Base-by-base conservation (phyloP, 2,113 vertebrate genomes). In the Misgurnus anguillicaudatus region DNA sequence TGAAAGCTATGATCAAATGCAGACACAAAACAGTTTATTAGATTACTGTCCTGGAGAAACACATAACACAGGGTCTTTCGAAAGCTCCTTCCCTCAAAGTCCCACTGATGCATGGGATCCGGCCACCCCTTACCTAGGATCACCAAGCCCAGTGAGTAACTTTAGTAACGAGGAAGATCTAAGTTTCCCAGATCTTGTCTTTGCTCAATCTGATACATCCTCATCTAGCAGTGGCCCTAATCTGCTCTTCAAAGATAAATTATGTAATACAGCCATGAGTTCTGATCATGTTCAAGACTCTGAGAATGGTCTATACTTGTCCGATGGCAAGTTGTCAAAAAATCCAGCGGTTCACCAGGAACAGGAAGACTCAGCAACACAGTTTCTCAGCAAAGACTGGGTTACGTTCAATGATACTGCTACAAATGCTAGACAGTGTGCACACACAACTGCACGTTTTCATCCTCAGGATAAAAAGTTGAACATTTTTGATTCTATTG, bases 11-110 rank as follows among this genome's bases (percentile, higher is more conserved):
- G 91, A 93, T 60, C 92, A 93, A 53, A 67, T 82, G 3, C 74
- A 80, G 66, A 84, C 91, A 9, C 93, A 91, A 84, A 91, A 84
- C 78, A 90, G 88, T 17, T 89, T 92, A 0, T 90, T 90, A 0
- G 92, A 92, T 38, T 87, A 93, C 62, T 94, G 91, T 65, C 88
- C 90, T 0, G 84, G 91, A 14, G 91, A 94, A 53, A 89, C 91
- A 8, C 90, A 90, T 14, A 86, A 83, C 53, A 89, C 90, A 0
- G 92, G 91, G 21, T 92, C 93, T 11, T 93, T 94, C 72, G 92
- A 88, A 80, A 93, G 91, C 42, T 91, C 93, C 16, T 91, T 94
- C 62, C 92, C 93, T 11, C 93, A 94, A 80, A 91, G 91, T 80
- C 89, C 93, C 1, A 72, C 91, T 0, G 91, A 94, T 9, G 87